These are phyloP conservation scores for Oscheius sp. DNA, from an alignment of 2,888 invertebrate genomes.

Conservation along the genomic window DNA sequence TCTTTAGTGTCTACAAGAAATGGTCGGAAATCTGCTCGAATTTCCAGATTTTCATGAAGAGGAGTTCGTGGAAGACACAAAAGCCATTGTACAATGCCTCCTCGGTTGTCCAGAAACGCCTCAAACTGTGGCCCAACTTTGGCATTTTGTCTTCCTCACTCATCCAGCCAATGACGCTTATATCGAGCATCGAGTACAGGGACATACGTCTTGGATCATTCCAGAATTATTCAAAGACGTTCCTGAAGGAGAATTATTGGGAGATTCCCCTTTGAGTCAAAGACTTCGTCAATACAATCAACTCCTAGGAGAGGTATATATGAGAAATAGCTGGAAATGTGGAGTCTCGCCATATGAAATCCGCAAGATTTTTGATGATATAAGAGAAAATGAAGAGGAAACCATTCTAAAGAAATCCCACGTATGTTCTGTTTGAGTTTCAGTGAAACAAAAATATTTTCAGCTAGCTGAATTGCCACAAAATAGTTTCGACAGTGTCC, in stretches of 20 bases:
- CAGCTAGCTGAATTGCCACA: not conserved
- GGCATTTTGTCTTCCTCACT: constrained; percentile 63
- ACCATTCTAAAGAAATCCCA: not conserved
- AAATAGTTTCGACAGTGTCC: not conserved
- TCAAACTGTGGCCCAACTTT: constrained; percentile 32
- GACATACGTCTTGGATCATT: constrained; percentile 53
- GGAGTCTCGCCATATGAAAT: constrained; percentile 24
- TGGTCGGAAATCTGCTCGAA: constrained; percentile 15
- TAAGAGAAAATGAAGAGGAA: not conserved
- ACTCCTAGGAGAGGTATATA: constrained; percentile 26
- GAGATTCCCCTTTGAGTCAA: constrained; percentile 32
- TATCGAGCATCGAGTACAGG: constrained; percentile 51
- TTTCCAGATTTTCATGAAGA: constrained; percentile 9
- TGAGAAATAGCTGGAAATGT: constrained; percentile 22
- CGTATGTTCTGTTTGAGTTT: not conserved
- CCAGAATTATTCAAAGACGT: constrained; percentile 33
- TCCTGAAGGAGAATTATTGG: constrained; percentile 32
- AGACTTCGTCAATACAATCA: constrained; percentile 24
- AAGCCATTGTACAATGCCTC: constrained; percentile 18
- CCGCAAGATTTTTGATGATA: not conserved
- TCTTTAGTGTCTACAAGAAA: constrained; percentile 29
- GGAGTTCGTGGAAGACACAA: constrained; percentile 19
- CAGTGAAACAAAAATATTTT: not conserved
- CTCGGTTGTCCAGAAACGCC: constrained; percentile 25
- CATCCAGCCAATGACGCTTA: constrained; percentile 62